These are phyloP conservation scores for Pygoscelis antarcticus DNA, from an alignment of 2,113 vertebrate species.

Conservation along the genomic window DNA sequence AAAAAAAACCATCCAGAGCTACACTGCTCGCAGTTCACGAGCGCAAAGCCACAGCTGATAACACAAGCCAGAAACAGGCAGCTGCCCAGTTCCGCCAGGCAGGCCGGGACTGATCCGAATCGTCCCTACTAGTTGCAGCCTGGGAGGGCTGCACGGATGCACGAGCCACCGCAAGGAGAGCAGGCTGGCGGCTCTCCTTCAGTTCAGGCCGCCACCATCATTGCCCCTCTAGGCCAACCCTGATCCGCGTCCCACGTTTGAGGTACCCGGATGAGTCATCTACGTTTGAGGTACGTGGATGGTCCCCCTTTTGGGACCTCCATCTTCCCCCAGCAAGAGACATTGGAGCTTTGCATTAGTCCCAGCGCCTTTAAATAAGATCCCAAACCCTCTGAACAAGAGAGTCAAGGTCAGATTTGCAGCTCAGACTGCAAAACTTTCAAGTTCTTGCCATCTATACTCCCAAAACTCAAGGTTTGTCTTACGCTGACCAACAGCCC, in stretches of 20 bases:
- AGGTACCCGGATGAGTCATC: too few relatives aligned
- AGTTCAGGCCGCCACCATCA: neutral
- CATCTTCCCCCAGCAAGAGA: neutral
- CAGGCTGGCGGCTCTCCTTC: neutral
- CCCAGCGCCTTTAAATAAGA: neutral
- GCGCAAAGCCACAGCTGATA: neutral
- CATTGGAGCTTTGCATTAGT: neutral
- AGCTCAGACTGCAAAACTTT: neutral
- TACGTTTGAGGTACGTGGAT: fast-evolving
- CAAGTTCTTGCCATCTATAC: neutral
- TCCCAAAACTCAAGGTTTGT: neutral
- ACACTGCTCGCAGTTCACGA: fast-evolving
- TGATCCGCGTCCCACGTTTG: too few relatives aligned
- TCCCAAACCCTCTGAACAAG: neutral
- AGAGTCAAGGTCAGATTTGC: neutral
- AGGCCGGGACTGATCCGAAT: neutral
- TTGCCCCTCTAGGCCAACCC: neutral
- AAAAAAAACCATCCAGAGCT: neutral
- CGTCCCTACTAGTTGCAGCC: too few relatives aligned
- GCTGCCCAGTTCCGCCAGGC: neutral
- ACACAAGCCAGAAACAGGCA: neutral
- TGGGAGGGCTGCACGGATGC: neutral
- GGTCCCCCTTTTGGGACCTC: too few relatives aligned
- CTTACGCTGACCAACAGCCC: neutral
- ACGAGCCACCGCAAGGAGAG: neutral